Evolutionary conservation across 2,797 vertebrate species (phyloP).

Genomic region (Dallia pectoralis): DNA sequence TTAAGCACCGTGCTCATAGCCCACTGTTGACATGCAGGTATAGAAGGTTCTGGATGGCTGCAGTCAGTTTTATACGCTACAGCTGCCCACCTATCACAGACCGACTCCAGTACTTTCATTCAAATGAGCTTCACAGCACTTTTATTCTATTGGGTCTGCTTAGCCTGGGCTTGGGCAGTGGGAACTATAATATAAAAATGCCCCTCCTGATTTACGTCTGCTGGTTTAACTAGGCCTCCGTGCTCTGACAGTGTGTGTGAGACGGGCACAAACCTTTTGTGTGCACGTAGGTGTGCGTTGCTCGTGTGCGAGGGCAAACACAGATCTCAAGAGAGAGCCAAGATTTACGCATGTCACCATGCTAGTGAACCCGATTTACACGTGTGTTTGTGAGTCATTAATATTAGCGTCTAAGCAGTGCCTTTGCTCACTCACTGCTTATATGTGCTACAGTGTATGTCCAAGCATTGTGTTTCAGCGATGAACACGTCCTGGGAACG

Average conservation of each 20-base stretch:
- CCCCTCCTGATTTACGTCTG: conserved; percentile 19
- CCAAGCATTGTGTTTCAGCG: not conserved
- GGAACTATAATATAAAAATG: conserved; percentile 27
- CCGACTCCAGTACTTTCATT: not conserved
- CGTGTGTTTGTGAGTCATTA: not conserved
- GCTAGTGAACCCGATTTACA: conserved; percentile 1
- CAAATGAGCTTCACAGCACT: conserved; percentile 1
- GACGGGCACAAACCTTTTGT: not conserved
- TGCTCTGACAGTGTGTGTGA: not conserved
- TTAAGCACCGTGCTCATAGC: not conserved
- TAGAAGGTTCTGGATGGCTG: not conserved
- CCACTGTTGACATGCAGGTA: not conserved
- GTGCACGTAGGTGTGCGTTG: conserved; percentile 6
- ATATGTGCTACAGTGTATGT: not conserved
- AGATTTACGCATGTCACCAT: conserved; percentile 2
- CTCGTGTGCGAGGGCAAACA: not conserved
- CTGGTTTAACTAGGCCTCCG: not conserved
- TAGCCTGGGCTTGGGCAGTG: not conserved
- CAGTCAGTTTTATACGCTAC: no score
- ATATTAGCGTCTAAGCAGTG: not conserved
- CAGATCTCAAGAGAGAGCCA: not conserved
- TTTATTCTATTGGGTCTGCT: conserved; percentile 16
- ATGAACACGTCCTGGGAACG: not conserved
- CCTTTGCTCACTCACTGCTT: conserved; percentile 7
- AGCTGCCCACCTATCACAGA: not conserved